Evolutionary conservation across 2,113 vertebrate genomes (phyloP).

Genomic region (Embiotoca jacksoni): DNA sequence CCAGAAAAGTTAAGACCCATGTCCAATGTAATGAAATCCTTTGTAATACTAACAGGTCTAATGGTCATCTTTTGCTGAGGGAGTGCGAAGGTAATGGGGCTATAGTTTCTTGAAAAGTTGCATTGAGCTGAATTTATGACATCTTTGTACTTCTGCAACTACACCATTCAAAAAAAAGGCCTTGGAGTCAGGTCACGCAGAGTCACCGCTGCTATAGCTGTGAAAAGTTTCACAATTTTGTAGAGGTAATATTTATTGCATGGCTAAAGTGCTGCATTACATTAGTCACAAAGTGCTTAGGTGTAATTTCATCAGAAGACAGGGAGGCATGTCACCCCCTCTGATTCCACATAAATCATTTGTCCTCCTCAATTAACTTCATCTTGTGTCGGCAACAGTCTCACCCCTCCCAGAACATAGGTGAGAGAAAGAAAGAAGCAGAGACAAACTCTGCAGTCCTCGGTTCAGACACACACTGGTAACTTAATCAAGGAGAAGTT

Average conservation of each 20-base stretch:
- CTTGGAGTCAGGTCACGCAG: no score
- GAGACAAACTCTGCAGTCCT: conserved; percentile 7
- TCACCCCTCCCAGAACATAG: conserved; percentile 9
- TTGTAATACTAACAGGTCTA: not conserved
- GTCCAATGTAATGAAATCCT: not conserved
- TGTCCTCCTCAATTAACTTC: conserved; percentile 40
- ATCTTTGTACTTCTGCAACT: not conserved
- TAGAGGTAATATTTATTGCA: conserved; percentile 13
- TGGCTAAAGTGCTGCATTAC: conserved; percentile 19
- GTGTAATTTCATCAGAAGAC: conserved; percentile 26
- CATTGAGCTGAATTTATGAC: not conserved
- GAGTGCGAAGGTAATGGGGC: not conserved
- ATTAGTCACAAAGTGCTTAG: conserved; percentile 34
- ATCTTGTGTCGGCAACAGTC: conserved; percentile 15
- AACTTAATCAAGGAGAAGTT: not conserved
- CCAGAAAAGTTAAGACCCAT: not conserved
- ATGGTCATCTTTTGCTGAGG: not conserved
- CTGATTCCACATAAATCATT: conserved; percentile 47
- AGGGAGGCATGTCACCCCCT: conserved; percentile 26
- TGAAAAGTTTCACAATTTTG: conserved; percentile 16
- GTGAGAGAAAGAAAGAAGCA: not conserved
- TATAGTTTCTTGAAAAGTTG: not conserved
- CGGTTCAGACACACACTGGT: not conserved
- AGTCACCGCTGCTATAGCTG: not conserved
- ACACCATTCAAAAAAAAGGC: not conserved